These are phyloP conservation scores for Bungarus multicinctus DNA, from an alignment of 2,113 vertebrate species.

Conservation along the genomic window DNA sequence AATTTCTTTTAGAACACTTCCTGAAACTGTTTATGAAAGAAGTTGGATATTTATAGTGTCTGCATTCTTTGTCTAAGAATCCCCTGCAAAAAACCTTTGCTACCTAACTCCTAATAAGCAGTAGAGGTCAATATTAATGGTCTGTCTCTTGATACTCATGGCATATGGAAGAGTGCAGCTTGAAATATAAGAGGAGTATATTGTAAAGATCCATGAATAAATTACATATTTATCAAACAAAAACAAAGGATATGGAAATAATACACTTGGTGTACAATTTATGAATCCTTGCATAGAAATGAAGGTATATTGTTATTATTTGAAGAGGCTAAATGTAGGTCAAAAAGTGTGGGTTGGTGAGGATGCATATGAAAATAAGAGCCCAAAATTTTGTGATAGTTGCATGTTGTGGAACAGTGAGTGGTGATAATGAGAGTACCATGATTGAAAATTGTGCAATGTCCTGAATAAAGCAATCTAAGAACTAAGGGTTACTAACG, in stretches of 20 bases:
- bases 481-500: conserved; percentile 13
- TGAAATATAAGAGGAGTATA: background rate
- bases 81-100: background rate
- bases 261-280: background rate
- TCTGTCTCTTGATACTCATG: background rate
- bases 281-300: background rate
- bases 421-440: background rate
- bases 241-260: background rate
- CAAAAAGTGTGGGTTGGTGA: background rate
- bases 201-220: background rate
- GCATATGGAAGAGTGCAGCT: background rate
- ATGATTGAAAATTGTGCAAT: background rate
- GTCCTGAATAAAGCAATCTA: background rate
- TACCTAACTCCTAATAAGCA: background rate
- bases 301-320: background rate
- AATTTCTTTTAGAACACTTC: background rate
- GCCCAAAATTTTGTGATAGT: background rate
- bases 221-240: background rate
- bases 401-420: background rate
- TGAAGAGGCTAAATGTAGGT: background rate
- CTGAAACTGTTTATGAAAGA: background rate
- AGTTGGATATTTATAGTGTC: background rate
- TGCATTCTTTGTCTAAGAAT: background rate
- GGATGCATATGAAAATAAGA: background rate
- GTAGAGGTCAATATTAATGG: background rate